Evolutionary conservation across 1,140 invertebrate species (phyloP).

Genomic region (Philotrypesis tridentata): DNA sequence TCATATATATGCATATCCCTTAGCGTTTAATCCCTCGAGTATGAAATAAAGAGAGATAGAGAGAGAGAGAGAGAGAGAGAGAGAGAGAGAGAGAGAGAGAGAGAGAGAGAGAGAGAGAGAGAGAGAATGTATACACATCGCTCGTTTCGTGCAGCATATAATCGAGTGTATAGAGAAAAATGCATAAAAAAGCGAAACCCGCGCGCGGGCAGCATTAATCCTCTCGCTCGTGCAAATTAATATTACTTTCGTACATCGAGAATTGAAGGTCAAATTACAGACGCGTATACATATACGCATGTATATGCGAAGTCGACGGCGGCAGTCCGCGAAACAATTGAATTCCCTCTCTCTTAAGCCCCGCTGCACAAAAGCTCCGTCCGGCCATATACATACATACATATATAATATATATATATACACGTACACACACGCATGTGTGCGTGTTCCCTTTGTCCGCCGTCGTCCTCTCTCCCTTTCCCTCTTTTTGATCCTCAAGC

Average conservation of each 20-base stretch:
- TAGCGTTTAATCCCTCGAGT: neutral
- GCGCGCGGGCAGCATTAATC: neutral
- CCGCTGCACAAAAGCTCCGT: slow-evolving; percentile 53
- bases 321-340: slow-evolving; percentile 41
- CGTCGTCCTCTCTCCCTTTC: slow-evolving; percentile 38
- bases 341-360: slow-evolving; percentile 51
- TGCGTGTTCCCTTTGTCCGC: slow-evolving; percentile 69
- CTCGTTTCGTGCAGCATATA: too few species aligned
- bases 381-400: neutral
- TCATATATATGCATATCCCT: too few species aligned
- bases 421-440: slow-evolving; percentile 48
- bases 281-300: too few species aligned
- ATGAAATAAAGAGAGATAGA: too few species aligned
- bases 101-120: neutral
- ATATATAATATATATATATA: neutral
- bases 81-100: neutral
- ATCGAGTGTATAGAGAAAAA: neutral
- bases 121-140: neutral
- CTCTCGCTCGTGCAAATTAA: neutral
- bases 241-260: neutral
- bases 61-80: neutral
- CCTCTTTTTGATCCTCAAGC: slow-evolving; percentile 42
- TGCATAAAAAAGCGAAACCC: neutral
- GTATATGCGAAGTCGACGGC: too few species aligned
- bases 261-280: slow-evolving; percentile 43